phyloP scores from a whole-genome alignment of 2,888 invertebrate species.

The Drosophila pullipes region DNA sequence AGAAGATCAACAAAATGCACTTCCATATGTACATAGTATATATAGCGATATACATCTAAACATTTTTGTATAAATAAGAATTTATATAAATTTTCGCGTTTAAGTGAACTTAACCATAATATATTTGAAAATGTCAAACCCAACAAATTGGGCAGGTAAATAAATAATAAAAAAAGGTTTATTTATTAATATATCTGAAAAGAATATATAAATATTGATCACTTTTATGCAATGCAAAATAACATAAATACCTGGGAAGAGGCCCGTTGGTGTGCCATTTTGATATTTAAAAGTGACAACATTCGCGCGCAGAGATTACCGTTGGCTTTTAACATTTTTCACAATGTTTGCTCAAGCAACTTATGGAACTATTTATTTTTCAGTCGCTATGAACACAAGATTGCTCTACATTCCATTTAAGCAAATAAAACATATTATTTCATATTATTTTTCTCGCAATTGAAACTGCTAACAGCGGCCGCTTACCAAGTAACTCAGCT shows the following conservation, averaged over 20 bases:
- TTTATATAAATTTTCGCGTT: constrained; percentile 48
- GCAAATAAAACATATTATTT: background rate
- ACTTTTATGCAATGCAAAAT: background rate
- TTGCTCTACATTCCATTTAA: background rate
- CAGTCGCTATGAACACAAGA: background rate
- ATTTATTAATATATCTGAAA: constrained; percentile 20
- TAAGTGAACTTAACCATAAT: constrained; percentile 44
- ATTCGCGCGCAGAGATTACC: background rate
- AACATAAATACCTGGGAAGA: background rate
- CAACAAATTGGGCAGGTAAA: constrained; percentile 4
- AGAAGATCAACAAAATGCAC: constrained; percentile 30
- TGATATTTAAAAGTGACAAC: background rate
- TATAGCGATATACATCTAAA: constrained; percentile 37
- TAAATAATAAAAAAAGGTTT: constrained; percentile 20
- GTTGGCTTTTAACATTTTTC: background rate
- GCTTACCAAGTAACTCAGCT: background rate
- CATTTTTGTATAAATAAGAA: constrained; percentile 40
- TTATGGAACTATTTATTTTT: background rate
- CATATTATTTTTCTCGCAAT: background rate
- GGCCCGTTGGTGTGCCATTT: background rate
- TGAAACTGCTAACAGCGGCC: background rate
- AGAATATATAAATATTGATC: background rate
- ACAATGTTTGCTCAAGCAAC: background rate
- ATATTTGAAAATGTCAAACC: constrained; percentile 12
- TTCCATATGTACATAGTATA: constrained; percentile 54